A percentile compares a stretch with the other conserved stretches of the same genome.
These are phyloP conservation scores for Hydriomena furcata DNA, from an alignment of 2,888 invertebrate genomes.

Conservation along the genomic window DNA sequence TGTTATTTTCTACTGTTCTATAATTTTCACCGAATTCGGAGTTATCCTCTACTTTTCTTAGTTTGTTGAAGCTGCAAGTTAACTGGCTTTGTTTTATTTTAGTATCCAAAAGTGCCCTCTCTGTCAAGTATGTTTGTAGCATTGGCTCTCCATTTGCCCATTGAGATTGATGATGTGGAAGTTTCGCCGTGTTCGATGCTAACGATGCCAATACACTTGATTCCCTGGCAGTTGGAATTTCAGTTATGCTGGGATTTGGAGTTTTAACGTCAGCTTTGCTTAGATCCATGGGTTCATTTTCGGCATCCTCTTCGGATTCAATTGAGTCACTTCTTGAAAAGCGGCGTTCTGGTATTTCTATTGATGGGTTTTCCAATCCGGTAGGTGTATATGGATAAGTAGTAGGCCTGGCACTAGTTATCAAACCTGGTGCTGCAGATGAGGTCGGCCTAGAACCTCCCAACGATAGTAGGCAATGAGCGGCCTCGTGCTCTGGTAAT, in stretches of 20 bases:
- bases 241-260: slow-evolving; percentile 58
- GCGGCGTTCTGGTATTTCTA: slow-evolving; percentile 58
- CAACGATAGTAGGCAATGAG: slow-evolving; percentile 90
- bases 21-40: slow-evolving; percentile 53
- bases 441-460: slow-evolving; percentile 84
- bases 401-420: slow-evolving; percentile 85
- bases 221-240: slow-evolving; percentile 85
- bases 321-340: slow-evolving; percentile 48
- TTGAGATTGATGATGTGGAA: slow-evolving; percentile 82
- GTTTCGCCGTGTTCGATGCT: slow-evolving; percentile 85
- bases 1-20: slow-evolving; percentile 44
- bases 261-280: slow-evolving; percentile 71
- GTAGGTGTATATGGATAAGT: slow-evolving; percentile 87
- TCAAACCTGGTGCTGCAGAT: slow-evolving; percentile 78
- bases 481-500: slow-evolving; percentile 93
- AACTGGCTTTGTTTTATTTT: slow-evolving; percentile 88
- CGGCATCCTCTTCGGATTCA: slow-evolving; percentile 65
- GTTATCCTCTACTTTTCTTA: slow-evolving; percentile 67
- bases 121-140: slow-evolving; percentile 89
- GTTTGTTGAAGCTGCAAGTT: slow-evolving; percentile 62
- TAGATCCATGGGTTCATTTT: slow-evolving; percentile 81
- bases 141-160: slow-evolving; percentile 85
- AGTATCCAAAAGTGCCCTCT: slow-evolving; percentile 87
- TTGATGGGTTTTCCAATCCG: slow-evolving; percentile 52
- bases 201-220: slow-evolving; percentile 85